A percentile compares a stretch with the other conserved stretches of the same genome.
These are phyloP conservation scores for Ophthalmolycus amberensis DNA, from an alignment of 2,113 vertebrate species.

Conservation along the genomic window DNA sequence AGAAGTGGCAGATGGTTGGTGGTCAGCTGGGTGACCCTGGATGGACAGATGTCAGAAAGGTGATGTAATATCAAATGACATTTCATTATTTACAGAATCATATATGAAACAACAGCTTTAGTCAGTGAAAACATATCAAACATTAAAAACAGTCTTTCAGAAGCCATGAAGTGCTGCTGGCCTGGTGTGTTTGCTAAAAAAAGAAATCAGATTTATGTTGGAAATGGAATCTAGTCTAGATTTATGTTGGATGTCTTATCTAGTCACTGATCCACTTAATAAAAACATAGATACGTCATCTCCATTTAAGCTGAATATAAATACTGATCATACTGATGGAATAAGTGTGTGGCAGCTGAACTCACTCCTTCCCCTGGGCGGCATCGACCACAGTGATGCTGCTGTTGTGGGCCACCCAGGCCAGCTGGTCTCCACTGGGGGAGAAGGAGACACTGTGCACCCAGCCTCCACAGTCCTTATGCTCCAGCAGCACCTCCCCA, in stretches of 20 bases:
- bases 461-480: slow-evolving; percentile 86
- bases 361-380: slow-evolving; percentile 82
- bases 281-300: not conserved
- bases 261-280: not conserved
- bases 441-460: slow-evolving; percentile 86
- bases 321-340: not conserved
- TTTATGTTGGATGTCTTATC: too few relatives aligned
- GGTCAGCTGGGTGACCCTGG: slow-evolving; percentile 82
- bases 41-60: slow-evolving; percentile 15
- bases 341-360: not conserved
- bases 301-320: not conserved
- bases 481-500: slow-evolving; percentile 84
- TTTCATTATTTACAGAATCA: not conserved
- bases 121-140: not conserved
- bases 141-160: not conserved
- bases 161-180: not conserved
- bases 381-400: slow-evolving; percentile 82
- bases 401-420: slow-evolving; percentile 86
- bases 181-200: not conserved
- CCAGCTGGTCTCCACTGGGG: slow-evolving; percentile 82
- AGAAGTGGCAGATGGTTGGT: slow-evolving; percentile 75
- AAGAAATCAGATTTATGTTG: not conserved
- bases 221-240: not conserved
- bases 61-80: not conserved
- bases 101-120: not conserved